Evolutionary conservation across 2,797 vertebrate genomes (phyloP), one percentile per base, ranked within the genome.

Genomic region (Siniperca undulata): DNA sequence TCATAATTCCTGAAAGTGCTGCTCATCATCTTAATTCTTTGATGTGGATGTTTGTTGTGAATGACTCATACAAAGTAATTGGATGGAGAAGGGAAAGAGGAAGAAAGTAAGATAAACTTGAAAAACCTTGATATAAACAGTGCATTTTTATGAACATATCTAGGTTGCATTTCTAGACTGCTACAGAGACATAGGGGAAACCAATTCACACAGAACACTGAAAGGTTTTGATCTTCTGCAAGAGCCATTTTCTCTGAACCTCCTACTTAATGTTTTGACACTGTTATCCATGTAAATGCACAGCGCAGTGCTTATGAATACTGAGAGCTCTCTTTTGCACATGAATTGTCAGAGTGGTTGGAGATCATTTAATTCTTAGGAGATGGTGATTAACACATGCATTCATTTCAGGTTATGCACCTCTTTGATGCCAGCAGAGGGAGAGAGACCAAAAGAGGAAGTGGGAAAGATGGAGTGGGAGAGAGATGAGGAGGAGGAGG

Each of bases 181-280:
- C 70, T 65, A 36, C 44, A 59, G 77, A 88, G 56, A 80, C 86
- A 69, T 52, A 24, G 30, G 78, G 80, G 50, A 90, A 83, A 66
- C 76, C 78, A 70, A 70, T 88, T 83, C 78, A 74, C 75, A 71
- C 44, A 42, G 74, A 78, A 81, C 85, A 81, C 70, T 36, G 53
- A 74, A 67, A 64, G 81, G 89, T 83, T 93, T 93, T 94, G 86
- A 93, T 94, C 85, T 89, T 64, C 83, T 64, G 67, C 67, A 78
- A 88, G 86, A 90, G 68, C 78, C 79, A 70, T 91, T 94, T 94
- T 90, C 87, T 90, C 83, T 84, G 92, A 93, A 92, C 93, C 93
- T 92, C 95, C 93, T 80, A 92, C 91, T 94, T 92, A 93, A 92
- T 93, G 92, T 93, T 92, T 91, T 90, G 91, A 92, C 93, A 90